Conservation (phyloP, 1,140 invertebrate species). For the Trypoxylus dichotomus region DNA sequence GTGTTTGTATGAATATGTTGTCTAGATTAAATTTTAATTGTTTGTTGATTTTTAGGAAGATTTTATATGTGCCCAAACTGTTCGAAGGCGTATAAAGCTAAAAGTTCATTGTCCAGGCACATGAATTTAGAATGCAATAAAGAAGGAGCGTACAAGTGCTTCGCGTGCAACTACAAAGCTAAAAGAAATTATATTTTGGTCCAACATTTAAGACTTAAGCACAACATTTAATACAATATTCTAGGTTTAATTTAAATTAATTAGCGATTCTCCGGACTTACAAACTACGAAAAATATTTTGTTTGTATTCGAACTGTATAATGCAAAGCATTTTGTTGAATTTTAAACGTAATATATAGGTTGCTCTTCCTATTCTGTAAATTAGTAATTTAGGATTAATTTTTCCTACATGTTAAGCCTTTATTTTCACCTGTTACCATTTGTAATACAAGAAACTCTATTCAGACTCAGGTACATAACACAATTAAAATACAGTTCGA, state of each 20-base stretch:
- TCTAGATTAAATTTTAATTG: neutral
- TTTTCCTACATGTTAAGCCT: no score
- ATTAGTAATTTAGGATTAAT: no score
- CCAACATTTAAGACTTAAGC: constrained; percentile 21
- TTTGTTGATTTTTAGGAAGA: constrained; percentile 9
- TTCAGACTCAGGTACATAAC: no score
- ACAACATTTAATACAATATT: constrained; percentile 23
- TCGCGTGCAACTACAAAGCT: constrained; percentile 68
- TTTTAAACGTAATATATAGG: no score
- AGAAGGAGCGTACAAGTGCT: constrained; percentile 57
- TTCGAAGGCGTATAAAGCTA: constrained; percentile 62
- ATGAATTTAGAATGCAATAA: constrained; percentile 52
- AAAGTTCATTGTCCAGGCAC: constrained; percentile 63
- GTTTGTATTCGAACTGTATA: neutral
- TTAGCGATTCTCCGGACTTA: neutral
- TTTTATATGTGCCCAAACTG: constrained; percentile 49
- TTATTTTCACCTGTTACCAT: no score
- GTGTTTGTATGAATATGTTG: neutral
- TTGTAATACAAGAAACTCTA: no score
- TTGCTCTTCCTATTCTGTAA: no score
- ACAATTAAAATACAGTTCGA: no score
- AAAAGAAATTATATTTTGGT: constrained; percentile 64
- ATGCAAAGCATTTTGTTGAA: no score
- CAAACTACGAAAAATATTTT: neutral
- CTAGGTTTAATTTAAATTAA: neutral